Evolutionary conservation across 1,140 invertebrate species (phyloP), one percentile per base, ranked within the genome.

Genomic region (Latrodectus geometricus): DNA sequence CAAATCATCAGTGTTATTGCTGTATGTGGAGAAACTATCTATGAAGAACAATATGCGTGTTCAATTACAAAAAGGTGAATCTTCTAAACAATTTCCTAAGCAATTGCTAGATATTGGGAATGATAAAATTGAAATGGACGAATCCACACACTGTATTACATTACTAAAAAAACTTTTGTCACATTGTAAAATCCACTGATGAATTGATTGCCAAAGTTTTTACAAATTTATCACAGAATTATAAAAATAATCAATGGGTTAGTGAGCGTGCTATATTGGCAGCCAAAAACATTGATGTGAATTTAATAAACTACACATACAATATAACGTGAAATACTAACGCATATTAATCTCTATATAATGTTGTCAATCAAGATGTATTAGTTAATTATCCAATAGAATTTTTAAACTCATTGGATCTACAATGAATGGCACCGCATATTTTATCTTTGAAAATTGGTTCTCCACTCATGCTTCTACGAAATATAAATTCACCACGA

Each of bases 1-100:
- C 15, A 92, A 91, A 87, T 82, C 52, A 4, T 90, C 89, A 56
- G 73, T 21, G 61, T 82, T 91, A 35, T 89, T 85, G 88, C 14
- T 0, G 15, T 11, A 79, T 66, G 52, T 85, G 9, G 35, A 74
- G 23, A 88, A 48, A 21, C 21, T 72, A 0, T 14, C 65, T 35
- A 80, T 90, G 68, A 88, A 21, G 9, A 87, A 49, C 21, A 90
- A 90, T 68, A 89, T 88, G 79, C 83, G 81, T 61, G 80, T 65
- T 11, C 54, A 82, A 14, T 23, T 49, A 65, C 69, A 79, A 75
- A 48, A 61, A 15, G 23, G 74, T 72, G 14, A 49, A 61, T 54
- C 12, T 9, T 54, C 70, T 56, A 68, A 88, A 48, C 9, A 23
- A 35, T 89, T 89, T 52, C 14, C 61, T 17, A 49, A 83, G 9